Evolutionary conservation across 2,113 vertebrate species (phyloP), one percentile per base, ranked within the genome.

Genomic region (Ptilonorhynchus violaceus): DNA sequence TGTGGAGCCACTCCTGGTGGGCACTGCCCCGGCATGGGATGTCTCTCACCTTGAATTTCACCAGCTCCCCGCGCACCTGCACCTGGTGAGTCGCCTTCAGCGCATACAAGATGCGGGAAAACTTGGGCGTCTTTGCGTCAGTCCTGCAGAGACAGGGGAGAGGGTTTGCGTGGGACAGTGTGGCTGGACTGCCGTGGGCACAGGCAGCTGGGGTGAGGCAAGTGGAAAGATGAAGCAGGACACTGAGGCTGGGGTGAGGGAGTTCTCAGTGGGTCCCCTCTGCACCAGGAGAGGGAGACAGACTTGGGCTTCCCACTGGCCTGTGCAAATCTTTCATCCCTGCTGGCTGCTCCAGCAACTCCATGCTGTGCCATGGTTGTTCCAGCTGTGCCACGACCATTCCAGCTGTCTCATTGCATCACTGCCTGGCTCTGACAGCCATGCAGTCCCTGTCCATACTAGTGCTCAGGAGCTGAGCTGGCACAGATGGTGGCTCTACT

Each of bases 31-130:
- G 63, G n/a, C n/a, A 47, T 0, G 0, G 39, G 11, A 30, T 41
- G 16, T 24, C 89, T 93, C 89, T 97, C 53, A 98, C 98, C 94
- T 85, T 94, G 96, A 98, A 98, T 27, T 30, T 86, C 91, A 98
- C 98, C 3, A 37, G 22, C 4, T 96, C 84, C 37, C 92, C 39
- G 0, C 4, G 12, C 67, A 96, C 95, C 23, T 63, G 96, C 7
- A 94, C 97, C 94, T 73, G 98, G 5, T 92, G 75, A 27, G 22
- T 63, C 10, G 25, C 27, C 58, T 39, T 96, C 80, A 99, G 96
- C 1, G 92, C 97, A 4, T 97, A 98, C 17, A 99, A 79, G 46
- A 99, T 23, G 23, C 30, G 74, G 64, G 98, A 98, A 95, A 99
- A 99, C 75, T 27, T 98, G 70, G 99, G 98, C 33, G 92, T 92